These are phyloP conservation scores for Gyps fulvus DNA, from an alignment of 2,113 vertebrate genomes.

Conservation along the genomic window DNA sequence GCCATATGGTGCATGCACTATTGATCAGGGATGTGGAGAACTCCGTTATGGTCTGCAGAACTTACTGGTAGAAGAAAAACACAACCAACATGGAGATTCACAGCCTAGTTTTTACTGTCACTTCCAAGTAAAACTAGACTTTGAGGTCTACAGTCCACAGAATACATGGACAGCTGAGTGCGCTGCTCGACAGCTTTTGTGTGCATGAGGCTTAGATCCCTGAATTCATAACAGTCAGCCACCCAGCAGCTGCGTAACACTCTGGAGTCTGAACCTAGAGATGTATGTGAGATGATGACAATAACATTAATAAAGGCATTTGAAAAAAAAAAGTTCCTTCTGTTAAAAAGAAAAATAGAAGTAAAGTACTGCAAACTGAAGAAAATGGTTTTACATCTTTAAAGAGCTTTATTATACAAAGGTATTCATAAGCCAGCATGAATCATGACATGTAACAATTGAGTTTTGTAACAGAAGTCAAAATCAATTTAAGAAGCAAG, in stretches of 20 bases:
- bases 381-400: neutral
- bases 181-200: accelerated
- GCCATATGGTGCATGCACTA: neutral
- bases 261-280: neutral
- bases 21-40: neutral
- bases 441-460: neutral
- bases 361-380: neutral
- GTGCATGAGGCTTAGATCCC: neutral
- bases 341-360: neutral
- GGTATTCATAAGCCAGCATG: neutral
- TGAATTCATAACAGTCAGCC: neutral
- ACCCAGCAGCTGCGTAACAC: neutral
- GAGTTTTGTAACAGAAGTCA: neutral
- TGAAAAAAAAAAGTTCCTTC: neutral
- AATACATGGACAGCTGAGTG: neutral
- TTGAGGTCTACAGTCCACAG: neutral
- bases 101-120: neutral
- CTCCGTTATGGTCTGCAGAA: neutral
- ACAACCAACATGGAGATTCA: neutral
- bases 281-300: neutral
- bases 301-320: neutral
- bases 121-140: neutral
- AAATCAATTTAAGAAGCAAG: neutral
- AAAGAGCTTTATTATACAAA: neutral
- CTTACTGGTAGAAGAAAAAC: neutral